Evolutionary conservation across 2,113 vertebrate species (phyloP).

Genomic region (Romanogobio albipinnatus): DNA sequence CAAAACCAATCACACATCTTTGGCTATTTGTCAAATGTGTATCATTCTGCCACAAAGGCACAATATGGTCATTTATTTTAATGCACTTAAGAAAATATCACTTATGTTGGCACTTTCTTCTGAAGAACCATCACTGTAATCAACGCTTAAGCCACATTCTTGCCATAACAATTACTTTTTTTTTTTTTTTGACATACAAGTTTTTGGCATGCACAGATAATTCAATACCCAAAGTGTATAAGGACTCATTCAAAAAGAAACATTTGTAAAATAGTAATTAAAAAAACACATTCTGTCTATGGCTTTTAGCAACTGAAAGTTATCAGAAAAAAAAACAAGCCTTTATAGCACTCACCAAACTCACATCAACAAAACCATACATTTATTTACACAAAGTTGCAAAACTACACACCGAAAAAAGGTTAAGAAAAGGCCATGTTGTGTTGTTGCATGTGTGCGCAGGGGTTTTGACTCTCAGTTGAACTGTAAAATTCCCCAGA

Average conservation of each 20-base stretch:
- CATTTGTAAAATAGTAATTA: neutral
- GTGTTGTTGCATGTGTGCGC: neutral
- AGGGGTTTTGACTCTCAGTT: neutral
- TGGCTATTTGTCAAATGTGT: neutral
- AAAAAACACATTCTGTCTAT: neutral
- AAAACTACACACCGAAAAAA: neutral
- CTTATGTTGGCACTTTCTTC: neutral
- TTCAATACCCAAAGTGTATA: slow-evolving; percentile 12
- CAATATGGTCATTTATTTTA: neutral
- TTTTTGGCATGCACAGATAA: slow-evolving; percentile 28
- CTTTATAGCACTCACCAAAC: neutral
- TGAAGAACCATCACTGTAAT: neutral
- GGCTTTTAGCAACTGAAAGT: slow-evolving; percentile 29
- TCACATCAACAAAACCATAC: neutral
- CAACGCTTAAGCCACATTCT: neutral
- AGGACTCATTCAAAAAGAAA: neutral
- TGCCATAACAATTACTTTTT: neutral
- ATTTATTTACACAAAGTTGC: neutral
- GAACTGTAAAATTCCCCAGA: neutral
- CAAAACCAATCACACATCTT: slow-evolving; percentile 10
- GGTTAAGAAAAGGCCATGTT: neutral
- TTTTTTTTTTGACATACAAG: neutral
- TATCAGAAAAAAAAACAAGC: neutral
- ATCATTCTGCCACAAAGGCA: slow-evolving; percentile 13
- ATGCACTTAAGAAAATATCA: slow-evolving; percentile 8